Percentiles rank a stretch among this genome's conserved stretches.
Evolutionary conservation across 2,797 vertebrate species (phyloP).

Genomic region (Macroramphosus scolopax): DNA sequence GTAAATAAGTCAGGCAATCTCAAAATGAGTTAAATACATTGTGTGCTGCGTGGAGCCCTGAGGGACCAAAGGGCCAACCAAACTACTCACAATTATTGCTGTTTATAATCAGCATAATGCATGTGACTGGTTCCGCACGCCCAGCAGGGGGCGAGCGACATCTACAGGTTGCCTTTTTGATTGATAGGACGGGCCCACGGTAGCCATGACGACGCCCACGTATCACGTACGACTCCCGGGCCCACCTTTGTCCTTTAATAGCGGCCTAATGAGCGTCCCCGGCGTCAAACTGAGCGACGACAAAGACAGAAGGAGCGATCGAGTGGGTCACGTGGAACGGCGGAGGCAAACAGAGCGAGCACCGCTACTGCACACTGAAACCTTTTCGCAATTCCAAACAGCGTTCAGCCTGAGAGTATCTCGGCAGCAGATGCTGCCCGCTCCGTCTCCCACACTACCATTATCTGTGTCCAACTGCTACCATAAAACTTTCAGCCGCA

Average conservation of each 20-base stretch:
- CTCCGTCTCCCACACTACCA: slow-evolving; percentile 1
- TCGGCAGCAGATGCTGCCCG: slow-evolving; percentile 31
- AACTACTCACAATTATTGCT: slow-evolving; percentile 52
- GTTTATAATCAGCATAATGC: slow-evolving; percentile 61
- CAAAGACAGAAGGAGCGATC: slow-evolving; percentile 11
- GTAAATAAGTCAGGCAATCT: slow-evolving; percentile 47
- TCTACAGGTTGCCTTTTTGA: slow-evolving; percentile 51
- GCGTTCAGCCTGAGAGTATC: slow-evolving; percentile 26
- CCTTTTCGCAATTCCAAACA: slow-evolving; percentile 38
- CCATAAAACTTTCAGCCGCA: slow-evolving; percentile 22
- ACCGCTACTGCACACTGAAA: slow-evolving; percentile 40
- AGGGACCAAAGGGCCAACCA: slow-evolving; percentile 13
- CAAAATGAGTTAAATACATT: slow-evolving; percentile 36
- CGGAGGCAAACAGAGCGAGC: slow-evolving; percentile 5
- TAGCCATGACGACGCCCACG: slow-evolving; percentile 45
- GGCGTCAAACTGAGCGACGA: slow-evolving; percentile 12
- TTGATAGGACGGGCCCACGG: slow-evolving; percentile 31
- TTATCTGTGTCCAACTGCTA: too few species aligned
- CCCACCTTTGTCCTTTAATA: slow-evolving; percentile 44
- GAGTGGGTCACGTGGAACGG: slow-evolving; percentile 7
- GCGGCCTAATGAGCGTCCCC: slow-evolving; percentile 34
- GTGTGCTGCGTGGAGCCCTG: neutral
- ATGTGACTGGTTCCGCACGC: slow-evolving; percentile 8
- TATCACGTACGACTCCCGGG: slow-evolving; percentile 6
- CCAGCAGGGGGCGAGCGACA: slow-evolving; percentile 32